Evolutionary conservation across 2,797 vertebrate species (phyloP).

Genomic region (Phaenicophaeus curvirostris): DNA sequence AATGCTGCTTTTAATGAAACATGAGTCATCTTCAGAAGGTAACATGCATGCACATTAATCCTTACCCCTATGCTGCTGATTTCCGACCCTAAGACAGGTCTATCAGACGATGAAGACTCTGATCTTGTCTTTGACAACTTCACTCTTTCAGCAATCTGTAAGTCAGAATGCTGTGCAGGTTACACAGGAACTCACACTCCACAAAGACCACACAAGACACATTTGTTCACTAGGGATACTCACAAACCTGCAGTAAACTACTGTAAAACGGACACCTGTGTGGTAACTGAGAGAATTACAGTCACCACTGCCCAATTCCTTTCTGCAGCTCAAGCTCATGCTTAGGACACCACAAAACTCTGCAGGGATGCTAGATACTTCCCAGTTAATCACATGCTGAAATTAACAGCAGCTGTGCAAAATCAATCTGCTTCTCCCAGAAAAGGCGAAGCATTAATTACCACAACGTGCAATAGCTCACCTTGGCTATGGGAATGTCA

Average conservation of each 20-base stretch:
- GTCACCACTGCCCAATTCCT: not conserved
- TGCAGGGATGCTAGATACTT: not conserved
- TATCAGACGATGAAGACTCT: conserved; percentile 85
- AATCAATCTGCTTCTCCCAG: not conserved
- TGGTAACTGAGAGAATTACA: conserved; percentile 16
- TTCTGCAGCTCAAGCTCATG: not conserved
- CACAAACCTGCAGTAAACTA: conserved; percentile 38
- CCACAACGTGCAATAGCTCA: conserved; percentile 20
- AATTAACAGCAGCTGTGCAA: not conserved
- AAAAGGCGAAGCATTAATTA: not conserved
- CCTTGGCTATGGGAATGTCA: conserved; percentile 88
- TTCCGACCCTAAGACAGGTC: conserved; percentile 87
- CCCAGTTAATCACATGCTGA: not conserved
- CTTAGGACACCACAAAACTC: not conserved
- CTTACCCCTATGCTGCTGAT: conserved; percentile 90
- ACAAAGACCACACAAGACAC: not conserved
- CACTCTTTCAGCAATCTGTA: conserved; percentile 88
- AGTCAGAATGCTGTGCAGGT: conserved; percentile 29
- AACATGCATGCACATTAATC: not conserved
- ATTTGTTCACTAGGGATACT: not conserved
- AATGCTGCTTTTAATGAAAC: not conserved
- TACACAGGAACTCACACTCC: not conserved
- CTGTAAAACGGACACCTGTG: not conserved
- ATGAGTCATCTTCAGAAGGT: not conserved
- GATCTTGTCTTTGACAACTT: conserved; percentile 89